phyloP scores from a whole-genome alignment of 2,888 invertebrate species.

The Pollenia griseotomentosa region DNA sequence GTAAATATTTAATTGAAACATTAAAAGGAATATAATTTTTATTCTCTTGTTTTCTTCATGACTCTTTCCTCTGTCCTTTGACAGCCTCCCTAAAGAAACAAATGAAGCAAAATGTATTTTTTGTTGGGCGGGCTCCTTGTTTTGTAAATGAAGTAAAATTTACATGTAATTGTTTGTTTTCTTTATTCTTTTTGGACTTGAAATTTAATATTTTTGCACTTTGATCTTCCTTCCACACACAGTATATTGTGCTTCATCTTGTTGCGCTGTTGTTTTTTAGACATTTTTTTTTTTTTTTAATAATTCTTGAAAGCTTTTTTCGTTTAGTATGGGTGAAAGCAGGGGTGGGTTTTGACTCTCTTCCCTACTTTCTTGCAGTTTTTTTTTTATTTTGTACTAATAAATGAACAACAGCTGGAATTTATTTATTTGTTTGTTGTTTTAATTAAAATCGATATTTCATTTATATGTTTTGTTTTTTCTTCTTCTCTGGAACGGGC shows the following conservation, averaged over 20 bases:
- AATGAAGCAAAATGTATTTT: background rate
- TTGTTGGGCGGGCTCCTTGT: background rate
- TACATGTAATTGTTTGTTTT: conserved; percentile 2
- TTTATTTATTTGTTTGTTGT: conserved; percentile 18
- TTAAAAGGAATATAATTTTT: conserved; percentile 68
- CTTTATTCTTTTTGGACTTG: background rate
- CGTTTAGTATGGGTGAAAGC: no score
- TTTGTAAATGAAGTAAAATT: conserved; percentile 1
- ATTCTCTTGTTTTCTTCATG: conserved; percentile 18
- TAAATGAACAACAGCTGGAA: conserved; percentile 3
- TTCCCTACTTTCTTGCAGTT: no score
- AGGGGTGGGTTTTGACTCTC: no score
- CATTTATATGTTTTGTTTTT: background rate
- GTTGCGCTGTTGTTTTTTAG: background rate
- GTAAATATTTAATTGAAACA: conserved; percentile 74
- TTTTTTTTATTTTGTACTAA: no score
- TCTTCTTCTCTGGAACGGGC: no score
- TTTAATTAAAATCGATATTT: conserved; percentile 30
- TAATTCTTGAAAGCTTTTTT: background rate
- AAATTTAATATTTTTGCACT: background rate
- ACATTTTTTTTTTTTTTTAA: background rate
- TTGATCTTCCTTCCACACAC: background rate
- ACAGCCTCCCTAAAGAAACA: background rate
- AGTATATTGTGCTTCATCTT: background rate
- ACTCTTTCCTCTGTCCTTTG: background rate